Conservation (phyloP, 2,797 vertebrate species). For the Enteromius thamalakanensis region DNA sequence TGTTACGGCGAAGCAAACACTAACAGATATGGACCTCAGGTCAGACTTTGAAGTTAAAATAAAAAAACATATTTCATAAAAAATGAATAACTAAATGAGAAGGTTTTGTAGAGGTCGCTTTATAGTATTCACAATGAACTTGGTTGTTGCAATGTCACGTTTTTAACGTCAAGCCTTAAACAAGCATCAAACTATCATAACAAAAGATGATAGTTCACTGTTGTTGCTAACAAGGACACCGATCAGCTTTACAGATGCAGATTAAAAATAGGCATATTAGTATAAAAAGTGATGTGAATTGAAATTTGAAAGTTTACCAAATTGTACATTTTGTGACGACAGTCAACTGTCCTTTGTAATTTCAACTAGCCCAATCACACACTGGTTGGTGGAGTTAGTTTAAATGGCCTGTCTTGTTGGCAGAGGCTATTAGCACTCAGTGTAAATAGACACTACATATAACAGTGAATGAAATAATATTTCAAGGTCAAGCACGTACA, state of each 20-base stretch:
- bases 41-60: constrained; percentile 15
- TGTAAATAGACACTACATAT: neutral
- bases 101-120: neutral
- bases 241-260: neutral
- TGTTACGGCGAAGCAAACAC: neutral
- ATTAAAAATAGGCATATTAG: neutral
- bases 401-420: too few species aligned
- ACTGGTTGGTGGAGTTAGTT: too few species aligned
- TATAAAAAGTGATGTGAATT: too few species aligned
- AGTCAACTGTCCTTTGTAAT: too few species aligned
- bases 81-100: neutral
- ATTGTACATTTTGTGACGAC: too few species aligned
- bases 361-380: too few species aligned
- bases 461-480: neutral
- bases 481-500: neutral
- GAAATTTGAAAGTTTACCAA: too few species aligned
- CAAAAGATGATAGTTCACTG: neutral
- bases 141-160: neutral
- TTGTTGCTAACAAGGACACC: neutral
- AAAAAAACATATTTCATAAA: neutral
- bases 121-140: neutral
- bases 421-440: too few species aligned
- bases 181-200: neutral
- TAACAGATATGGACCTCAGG: neutral
- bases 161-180: neutral